Percentiles rank a stretch among this genome's conserved stretches.
Conservation (phyloP, 2,888 invertebrate species). For the Sabellastarte sp. region DNA sequence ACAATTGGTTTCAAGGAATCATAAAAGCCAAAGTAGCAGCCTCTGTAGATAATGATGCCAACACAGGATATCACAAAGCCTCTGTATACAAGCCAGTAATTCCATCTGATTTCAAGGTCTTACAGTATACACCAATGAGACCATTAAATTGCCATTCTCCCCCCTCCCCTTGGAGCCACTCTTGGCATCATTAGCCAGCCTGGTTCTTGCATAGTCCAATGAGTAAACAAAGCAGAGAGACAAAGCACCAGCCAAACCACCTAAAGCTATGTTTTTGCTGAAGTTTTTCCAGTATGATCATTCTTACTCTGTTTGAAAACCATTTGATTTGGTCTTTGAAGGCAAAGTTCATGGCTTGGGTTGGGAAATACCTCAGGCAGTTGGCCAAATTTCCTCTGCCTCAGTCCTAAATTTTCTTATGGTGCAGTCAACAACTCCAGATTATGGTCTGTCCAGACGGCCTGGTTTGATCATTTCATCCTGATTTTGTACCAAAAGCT, state of each 20-base stretch:
- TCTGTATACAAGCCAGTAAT: constrained; percentile 57
- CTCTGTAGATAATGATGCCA: constrained; percentile 60
- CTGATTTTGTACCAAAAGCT: constrained; percentile 59
- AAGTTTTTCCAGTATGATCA: constrained; percentile 49
- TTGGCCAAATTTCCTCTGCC: constrained; percentile 90
- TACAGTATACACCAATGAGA: constrained; percentile 52
- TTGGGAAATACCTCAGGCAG: constrained; percentile 72
- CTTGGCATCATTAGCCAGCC: constrained; percentile 59
- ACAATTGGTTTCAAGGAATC: constrained; percentile 59
- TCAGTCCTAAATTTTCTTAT: constrained; percentile 49
- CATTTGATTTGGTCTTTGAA: constrained; percentile 84
- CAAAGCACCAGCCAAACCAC: constrained; percentile 58
- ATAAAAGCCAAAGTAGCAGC: constrained; percentile 60
- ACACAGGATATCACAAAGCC: constrained; percentile 60
- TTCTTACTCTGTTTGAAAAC: too few species aligned
- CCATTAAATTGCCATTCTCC: constrained; percentile 33
- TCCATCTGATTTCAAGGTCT: constrained; percentile 57
- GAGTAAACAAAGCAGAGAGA: constrained; percentile 60
- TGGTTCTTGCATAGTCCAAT: constrained; percentile 58
- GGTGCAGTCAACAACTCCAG: constrained; percentile 68
- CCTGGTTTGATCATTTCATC: constrained; percentile 58
- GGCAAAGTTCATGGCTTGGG: constrained; percentile 62
- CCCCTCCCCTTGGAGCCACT: constrained; percentile 31
- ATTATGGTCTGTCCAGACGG: constrained; percentile 78
- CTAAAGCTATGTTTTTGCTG: constrained; percentile 73